Conservation (phyloP, 2,797 vertebrate species). For the Argyrosomus regius region DNA sequence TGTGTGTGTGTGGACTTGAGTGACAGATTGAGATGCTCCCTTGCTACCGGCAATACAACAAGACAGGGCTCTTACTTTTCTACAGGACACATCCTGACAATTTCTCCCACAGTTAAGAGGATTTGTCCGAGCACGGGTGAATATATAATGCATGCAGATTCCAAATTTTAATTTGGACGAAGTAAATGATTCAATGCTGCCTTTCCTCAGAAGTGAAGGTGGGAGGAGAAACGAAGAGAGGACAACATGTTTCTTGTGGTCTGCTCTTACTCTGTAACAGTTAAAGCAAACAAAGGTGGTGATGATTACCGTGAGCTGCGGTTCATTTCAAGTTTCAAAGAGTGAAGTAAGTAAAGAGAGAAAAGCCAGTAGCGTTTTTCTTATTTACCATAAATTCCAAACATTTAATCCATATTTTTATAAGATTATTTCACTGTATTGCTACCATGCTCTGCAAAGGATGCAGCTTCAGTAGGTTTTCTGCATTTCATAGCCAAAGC, state of each 20-base stretch:
- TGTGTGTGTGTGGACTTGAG: conserved; percentile 66
- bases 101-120: conserved; percentile 86
- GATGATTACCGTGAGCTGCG: background rate
- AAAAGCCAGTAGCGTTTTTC: background rate
- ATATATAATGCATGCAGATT: conserved; percentile 87
- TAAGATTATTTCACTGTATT: background rate
- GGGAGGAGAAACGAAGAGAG: conserved; percentile 22
- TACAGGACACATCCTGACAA: conserved; percentile 82
- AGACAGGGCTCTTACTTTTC: conserved; percentile 81
- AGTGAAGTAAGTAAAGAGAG: background rate
- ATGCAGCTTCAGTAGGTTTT: background rate
- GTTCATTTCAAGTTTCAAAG: background rate
- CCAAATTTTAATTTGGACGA: conserved; percentile 83
- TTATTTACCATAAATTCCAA: background rate
- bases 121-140: conserved; percentile 87
- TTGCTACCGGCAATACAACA: conserved; percentile 80
- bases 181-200: conserved; percentile 89
- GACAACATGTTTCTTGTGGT: conserved; percentile 52
- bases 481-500: background rate
- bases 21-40: conserved; percentile 83
- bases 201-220: conserved; percentile 71
- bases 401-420: background rate
- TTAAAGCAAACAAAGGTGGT: conserved; percentile 19
- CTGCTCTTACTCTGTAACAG: conserved; percentile 12
- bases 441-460: background rate